Percentiles rank a stretch among this genome's conserved stretches.
Evolutionary conservation across 2,113 vertebrate genomes (phyloP).

Genomic region (Jaculus jaculus): DNA sequence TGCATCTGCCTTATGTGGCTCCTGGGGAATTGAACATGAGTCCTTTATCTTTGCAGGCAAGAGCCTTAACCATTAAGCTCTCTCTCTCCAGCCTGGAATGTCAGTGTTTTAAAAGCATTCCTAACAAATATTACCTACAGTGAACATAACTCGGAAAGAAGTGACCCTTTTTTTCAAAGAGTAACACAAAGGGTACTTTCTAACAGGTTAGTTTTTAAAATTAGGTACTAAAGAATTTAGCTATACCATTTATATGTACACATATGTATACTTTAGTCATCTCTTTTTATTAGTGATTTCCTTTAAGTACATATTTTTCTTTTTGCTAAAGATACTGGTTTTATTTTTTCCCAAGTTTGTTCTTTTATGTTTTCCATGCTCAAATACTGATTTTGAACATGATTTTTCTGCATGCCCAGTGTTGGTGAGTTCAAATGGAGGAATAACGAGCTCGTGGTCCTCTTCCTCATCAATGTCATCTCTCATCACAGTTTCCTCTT

Average conservation of each 20-base stretch:
- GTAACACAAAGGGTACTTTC: neutral
- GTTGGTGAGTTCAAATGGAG: neutral
- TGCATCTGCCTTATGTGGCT: too few species aligned
- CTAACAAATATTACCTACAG: neutral
- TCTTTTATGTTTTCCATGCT: neutral
- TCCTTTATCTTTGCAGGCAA: too few species aligned
- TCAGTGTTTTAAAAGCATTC: neutral
- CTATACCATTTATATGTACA: neutral
- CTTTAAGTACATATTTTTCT: neutral
- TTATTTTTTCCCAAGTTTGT: neutral
- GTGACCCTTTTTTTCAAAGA: neutral
- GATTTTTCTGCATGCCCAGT: neutral
- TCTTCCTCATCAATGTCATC: neutral
- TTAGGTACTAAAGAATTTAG: neutral
- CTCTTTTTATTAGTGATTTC: constrained; percentile 13
- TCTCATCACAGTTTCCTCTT: constrained; percentile 66
- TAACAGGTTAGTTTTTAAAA: neutral
- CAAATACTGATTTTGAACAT: neutral
- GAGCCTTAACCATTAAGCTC: too few species aligned
- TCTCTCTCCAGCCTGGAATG: neutral
- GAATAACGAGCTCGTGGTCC: neutral
- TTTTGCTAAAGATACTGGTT: neutral
- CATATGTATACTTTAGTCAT: neutral
- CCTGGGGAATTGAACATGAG: too few species aligned
- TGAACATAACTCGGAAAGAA: neutral